Evolutionary conservation across 2,797 vertebrate species (phyloP).

Genomic region (Typhlichthys subterraneus): DNA sequence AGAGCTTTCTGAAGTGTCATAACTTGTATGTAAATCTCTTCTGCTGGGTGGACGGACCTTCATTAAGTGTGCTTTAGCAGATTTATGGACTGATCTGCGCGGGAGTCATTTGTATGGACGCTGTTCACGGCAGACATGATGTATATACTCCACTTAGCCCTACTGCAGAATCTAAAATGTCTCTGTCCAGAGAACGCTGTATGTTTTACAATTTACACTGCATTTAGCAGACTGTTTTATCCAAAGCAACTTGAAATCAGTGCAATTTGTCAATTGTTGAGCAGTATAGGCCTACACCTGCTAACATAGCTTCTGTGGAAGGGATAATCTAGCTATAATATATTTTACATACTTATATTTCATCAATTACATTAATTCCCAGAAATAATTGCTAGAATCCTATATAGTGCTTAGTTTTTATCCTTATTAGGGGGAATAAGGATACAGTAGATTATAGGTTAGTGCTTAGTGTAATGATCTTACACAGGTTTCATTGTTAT

Average conservation of each 20-base stretch:
- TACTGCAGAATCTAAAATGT: slow-evolving; percentile 69
- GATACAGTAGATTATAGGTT: too few species aligned
- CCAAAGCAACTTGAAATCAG: too few species aligned
- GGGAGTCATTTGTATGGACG: slow-evolving; percentile 69
- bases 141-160: slow-evolving; percentile 77
- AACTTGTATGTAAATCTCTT: slow-evolving; percentile 76
- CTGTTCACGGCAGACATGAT: slow-evolving; percentile 73
- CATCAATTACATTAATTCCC: too few species aligned
- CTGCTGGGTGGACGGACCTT: slow-evolving; percentile 66
- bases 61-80: slow-evolving; percentile 76
- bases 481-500: slow-evolving; percentile 39
- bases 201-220: slow-evolving; percentile 10
- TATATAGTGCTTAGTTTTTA: too few species aligned
- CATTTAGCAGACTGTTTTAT: too few species aligned
- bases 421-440: too few species aligned
- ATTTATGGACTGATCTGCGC: slow-evolving; percentile 80
- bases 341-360: too few species aligned
- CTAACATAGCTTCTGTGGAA: too few species aligned
- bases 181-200: slow-evolving; percentile 41
- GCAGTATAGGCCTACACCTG: too few species aligned
- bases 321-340: too few species aligned
- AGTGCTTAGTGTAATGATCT: neutral
- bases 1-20: slow-evolving; percentile 63
- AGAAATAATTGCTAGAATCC: too few species aligned
- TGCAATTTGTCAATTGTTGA: too few species aligned